Evolutionary conservation across 2,797 vertebrate genomes (phyloP).

Genomic region (Arctocebus calabarensis): DNA sequence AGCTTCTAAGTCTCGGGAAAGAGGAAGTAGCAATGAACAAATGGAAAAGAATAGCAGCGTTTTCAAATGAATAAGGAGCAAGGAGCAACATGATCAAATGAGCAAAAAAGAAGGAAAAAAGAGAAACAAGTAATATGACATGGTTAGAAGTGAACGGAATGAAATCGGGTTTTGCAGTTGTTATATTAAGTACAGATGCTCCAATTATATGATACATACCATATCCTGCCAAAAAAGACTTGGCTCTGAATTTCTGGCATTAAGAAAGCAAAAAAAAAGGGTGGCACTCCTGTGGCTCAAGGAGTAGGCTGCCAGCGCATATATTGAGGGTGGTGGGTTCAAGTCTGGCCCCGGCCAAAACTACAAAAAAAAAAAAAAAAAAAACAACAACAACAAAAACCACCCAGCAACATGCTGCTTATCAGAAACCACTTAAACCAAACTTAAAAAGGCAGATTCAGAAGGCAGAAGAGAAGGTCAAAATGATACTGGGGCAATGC

Average conservation of each 20-base stretch:
- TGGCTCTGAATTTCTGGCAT: background rate
- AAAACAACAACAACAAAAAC: background rate
- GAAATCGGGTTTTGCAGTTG: background rate
- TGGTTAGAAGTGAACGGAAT: background rate
- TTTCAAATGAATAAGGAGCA: background rate
- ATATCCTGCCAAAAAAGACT: too few species aligned
- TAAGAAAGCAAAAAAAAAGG: background rate
- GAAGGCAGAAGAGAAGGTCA: background rate
- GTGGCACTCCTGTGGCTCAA: too few species aligned
- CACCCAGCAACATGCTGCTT: background rate
- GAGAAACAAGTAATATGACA: background rate
- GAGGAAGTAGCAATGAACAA: background rate
- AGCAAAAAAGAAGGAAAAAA: background rate
- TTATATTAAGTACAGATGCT: background rate
- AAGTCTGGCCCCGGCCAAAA: too few species aligned
- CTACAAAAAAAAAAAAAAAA: background rate
- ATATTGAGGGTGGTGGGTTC: too few species aligned
- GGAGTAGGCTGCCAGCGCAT: too few species aligned
- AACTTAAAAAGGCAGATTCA: background rate
- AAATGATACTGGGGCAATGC: background rate
- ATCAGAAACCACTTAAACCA: background rate
- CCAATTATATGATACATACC: background rate
- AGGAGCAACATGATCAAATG: background rate
- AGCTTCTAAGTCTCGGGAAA: background rate
- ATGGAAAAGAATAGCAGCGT: background rate